Evolutionary conservation across 2,113 vertebrate genomes (phyloP).

Genomic region (Caranx melampygus): DNA sequence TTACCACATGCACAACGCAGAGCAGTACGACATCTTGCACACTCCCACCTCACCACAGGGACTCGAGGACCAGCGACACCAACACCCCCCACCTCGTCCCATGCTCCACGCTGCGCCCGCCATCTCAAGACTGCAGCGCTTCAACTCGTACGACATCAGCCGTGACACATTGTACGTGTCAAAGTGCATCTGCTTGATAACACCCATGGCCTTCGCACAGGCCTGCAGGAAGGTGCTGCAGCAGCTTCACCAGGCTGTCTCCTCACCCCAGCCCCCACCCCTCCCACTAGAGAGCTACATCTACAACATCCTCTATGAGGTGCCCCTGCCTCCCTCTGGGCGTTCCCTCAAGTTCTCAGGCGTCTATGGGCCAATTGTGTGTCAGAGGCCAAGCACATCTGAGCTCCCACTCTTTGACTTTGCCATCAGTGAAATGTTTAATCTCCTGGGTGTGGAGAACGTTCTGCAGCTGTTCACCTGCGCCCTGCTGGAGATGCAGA

Average conservation of each 20-base stretch:
- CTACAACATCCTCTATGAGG: slow-evolving; percentile 98
- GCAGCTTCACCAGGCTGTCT: slow-evolving; percentile 95
- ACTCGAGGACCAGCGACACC: slow-evolving; percentile 62
- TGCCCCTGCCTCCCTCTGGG: slow-evolving; percentile 94
- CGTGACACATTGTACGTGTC: slow-evolving; percentile 97
- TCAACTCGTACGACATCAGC: slow-evolving; percentile 98
- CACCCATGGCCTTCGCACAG: slow-evolving; percentile 97
- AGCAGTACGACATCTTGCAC: slow-evolving; percentile 93
- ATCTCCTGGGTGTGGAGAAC: slow-evolving; percentile 96
- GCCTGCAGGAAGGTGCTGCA: slow-evolving; percentile 93
- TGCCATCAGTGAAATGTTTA: slow-evolving; percentile 91
- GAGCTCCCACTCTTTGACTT: slow-evolving; percentile 98
- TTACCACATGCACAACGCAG: slow-evolving; percentile 99
- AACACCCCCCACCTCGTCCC: slow-evolving; percentile 76
- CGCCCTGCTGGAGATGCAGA: slow-evolving; percentile 97
- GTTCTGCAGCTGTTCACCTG: slow-evolving; percentile 98
- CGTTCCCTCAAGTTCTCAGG: slow-evolving; percentile 97
- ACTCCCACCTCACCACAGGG: slow-evolving; percentile 77
- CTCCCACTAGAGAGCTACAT: slow-evolving; percentile 98
- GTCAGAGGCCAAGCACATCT: slow-evolving; percentile 95
- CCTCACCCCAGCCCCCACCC: slow-evolving; percentile 93
- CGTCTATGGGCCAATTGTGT: slow-evolving; percentile 94
- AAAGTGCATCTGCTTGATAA: slow-evolving; percentile 98
- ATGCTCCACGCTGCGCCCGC: slow-evolving; percentile 87
- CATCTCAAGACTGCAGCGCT: slow-evolving; percentile 94